These are phyloP conservation scores for Berghia stephanieae DNA, from an alignment of 1,140 invertebrate genomes.

Conservation along the genomic window DNA sequence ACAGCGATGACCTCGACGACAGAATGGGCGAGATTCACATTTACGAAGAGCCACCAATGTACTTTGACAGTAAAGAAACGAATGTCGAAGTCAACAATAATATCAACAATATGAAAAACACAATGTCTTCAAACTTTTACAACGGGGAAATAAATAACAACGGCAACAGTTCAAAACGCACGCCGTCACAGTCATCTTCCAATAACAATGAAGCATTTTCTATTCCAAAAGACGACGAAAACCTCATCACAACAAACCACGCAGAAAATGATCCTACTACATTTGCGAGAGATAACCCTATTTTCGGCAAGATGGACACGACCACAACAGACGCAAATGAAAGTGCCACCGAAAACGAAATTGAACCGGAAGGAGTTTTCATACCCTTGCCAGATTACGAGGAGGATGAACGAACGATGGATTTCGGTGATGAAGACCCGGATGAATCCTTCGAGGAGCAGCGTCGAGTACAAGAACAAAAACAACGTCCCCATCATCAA, in stretches of 20 bases:
- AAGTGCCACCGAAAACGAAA: not conserved
- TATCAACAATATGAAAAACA: not conserved
- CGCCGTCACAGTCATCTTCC: not conserved
- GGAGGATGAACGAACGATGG: slow-evolving; percentile 38
- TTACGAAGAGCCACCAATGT: not conserved
- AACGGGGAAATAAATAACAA: slow-evolving; percentile 10
- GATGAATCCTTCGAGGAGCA: not conserved
- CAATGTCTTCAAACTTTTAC: not conserved
- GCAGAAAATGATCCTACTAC: too few species aligned
- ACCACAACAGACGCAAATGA: not conserved
- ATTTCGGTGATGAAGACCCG: slow-evolving; percentile 31
- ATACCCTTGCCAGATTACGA: slow-evolving; percentile 41
- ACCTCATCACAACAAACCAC: too few species aligned
- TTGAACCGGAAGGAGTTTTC: slow-evolving; percentile 20
- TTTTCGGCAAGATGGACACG: not conserved
- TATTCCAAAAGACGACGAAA: too few species aligned
- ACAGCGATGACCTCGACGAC: not conserved
- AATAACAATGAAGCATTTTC: not conserved
- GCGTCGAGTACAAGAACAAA: not conserved
- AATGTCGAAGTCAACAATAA: not conserved
- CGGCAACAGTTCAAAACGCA: slow-evolving; percentile 15
- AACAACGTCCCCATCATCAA: too few species aligned
- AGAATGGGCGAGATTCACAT: not conserved
- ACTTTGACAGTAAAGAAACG: not conserved
- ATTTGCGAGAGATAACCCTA: not conserved